Percentiles rank a stretch among this genome's conserved stretches.
These are phyloP conservation scores for Lysiphlebus fabarum DNA, from an alignment of 1,140 invertebrate species.

Conservation along the genomic window DNA sequence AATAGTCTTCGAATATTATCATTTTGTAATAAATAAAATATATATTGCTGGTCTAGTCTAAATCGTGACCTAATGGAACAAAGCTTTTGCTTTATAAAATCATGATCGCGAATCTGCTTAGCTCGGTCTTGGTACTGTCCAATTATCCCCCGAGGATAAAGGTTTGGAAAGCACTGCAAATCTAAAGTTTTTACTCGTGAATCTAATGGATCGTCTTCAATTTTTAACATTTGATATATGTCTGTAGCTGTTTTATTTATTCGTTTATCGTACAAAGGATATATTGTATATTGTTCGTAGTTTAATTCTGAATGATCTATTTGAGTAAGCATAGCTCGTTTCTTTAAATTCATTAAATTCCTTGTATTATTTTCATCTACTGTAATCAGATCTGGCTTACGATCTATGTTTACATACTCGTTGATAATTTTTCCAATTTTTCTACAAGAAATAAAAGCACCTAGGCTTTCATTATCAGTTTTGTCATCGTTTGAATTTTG, in stretches of 20 bases:
- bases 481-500: too few relatives aligned
- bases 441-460: too few relatives aligned
- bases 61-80: constrained; percentile 33
- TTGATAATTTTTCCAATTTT: too few relatives aligned
- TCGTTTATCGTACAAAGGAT: constrained; percentile 36
- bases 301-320: constrained; percentile 24
- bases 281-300: constrained; percentile 39
- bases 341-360: background rate
- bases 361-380: too few relatives aligned
- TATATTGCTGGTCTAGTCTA: constrained; percentile 36
- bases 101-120: constrained; percentile 28
- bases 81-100: constrained; percentile 34
- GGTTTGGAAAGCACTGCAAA: constrained; percentile 38
- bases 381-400: background rate
- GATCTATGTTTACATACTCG: background rate
- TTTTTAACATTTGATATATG: constrained; percentile 39
- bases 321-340: constrained; percentile 27
- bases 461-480: too few relatives aligned
- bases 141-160: constrained; percentile 34
- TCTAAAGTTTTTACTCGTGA: constrained; percentile 30
- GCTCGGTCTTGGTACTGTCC: constrained; percentile 31
- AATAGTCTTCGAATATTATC: constrained; percentile 34
- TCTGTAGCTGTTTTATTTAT: constrained; percentile 30
- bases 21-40: constrained; percentile 38
- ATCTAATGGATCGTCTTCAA: constrained; percentile 33